Evolutionary conservation across 2,797 vertebrate species (phyloP).

Genomic region (Etheostoma perlongum): DNA sequence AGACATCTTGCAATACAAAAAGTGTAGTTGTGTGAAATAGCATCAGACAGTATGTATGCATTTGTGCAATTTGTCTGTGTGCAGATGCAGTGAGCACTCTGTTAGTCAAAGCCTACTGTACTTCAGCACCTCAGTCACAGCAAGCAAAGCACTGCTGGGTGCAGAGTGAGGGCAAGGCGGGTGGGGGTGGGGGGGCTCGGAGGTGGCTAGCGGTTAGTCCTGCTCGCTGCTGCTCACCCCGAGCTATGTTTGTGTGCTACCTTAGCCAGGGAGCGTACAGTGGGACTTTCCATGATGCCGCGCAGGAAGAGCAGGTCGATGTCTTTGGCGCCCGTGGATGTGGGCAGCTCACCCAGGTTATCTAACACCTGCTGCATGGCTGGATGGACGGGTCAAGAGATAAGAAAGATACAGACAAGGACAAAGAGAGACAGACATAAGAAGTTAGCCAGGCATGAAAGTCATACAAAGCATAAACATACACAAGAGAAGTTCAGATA

Average conservation of each 20-base stretch:
- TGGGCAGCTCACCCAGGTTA: conserved; percentile 90
- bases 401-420: conserved; percentile 1
- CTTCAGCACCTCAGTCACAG: conserved; percentile 37
- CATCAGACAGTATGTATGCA: not conserved
- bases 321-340: conserved; percentile 93
- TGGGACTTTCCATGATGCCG: conserved; percentile 98
- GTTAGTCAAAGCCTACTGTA: conserved; percentile 54
- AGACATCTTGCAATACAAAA: not conserved
- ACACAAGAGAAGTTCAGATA: not conserved
- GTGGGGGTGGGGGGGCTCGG: not conserved
- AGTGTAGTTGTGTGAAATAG: not conserved
- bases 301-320: conserved; percentile 98
- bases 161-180: not conserved
- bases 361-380: conserved; percentile 97
- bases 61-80: conserved; percentile 6
- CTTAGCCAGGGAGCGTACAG: conserved; percentile 91
- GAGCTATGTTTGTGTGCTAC: conserved; percentile 79
- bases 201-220: conserved; percentile 25
- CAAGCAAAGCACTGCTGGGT: conserved; percentile 33
- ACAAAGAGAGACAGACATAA: conserved; percentile 38
- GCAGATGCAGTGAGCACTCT: conserved; percentile 3
- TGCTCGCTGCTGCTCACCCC: conserved; percentile 42
- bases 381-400: conserved; percentile 67
- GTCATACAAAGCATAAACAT: conserved; percentile 46
- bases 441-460: conserved; percentile 42